A percentile compares a stretch with the other conserved stretches of the same genome.
Evolutionary conservation across 2,888 invertebrate genomes (phyloP).

Genomic region (Drosophila kambysellisi): DNA sequence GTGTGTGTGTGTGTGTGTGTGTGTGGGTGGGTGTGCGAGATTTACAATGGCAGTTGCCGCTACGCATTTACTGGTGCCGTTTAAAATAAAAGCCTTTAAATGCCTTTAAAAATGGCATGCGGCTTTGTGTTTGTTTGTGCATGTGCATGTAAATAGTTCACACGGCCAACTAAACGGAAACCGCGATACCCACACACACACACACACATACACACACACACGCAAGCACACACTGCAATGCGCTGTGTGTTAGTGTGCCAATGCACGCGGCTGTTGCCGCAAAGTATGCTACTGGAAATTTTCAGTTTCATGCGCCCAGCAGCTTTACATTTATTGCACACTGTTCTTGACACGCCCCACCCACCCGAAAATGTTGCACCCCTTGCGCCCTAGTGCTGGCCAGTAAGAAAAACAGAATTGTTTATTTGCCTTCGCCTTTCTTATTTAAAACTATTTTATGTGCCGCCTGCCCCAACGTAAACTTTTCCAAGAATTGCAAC

Average conservation of each 20-base stretch:
- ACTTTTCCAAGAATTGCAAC: slow-evolving; percentile 62
- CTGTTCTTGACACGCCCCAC: slow-evolving; percentile 48
- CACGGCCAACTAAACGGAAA: slow-evolving; percentile 72
- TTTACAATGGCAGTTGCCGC: slow-evolving; percentile 46
- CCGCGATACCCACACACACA: slow-evolving; percentile 39
- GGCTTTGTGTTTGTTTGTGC: slow-evolving; percentile 27
- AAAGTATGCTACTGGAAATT: slow-evolving; percentile 73
- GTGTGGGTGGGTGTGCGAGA: slow-evolving; percentile 26
- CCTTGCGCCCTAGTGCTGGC: slow-evolving; percentile 26
- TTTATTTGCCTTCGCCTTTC: slow-evolving; percentile 77
- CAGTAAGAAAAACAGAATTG: slow-evolving; percentile 75
- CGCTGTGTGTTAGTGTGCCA: slow-evolving; percentile 69
- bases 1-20: background rate
- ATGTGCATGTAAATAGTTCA: slow-evolving; percentile 66
- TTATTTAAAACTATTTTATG: slow-evolving; percentile 80
- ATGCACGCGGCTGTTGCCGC: slow-evolving; percentile 52
- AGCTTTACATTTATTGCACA: slow-evolving; percentile 70
- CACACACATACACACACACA: slow-evolving; percentile 13
- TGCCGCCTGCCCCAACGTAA: slow-evolving; percentile 69
- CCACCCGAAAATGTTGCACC: slow-evolving; percentile 13
- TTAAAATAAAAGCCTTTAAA: slow-evolving; percentile 47
- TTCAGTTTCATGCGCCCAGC: slow-evolving; percentile 76
- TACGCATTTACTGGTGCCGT: slow-evolving; percentile 31
- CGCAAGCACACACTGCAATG: slow-evolving; percentile 12
- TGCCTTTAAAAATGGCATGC: slow-evolving; percentile 46